phyloP scores from a whole-genome alignment of 1,140 invertebrate genomes.

The Dendrolimus kikuchii region DNA sequence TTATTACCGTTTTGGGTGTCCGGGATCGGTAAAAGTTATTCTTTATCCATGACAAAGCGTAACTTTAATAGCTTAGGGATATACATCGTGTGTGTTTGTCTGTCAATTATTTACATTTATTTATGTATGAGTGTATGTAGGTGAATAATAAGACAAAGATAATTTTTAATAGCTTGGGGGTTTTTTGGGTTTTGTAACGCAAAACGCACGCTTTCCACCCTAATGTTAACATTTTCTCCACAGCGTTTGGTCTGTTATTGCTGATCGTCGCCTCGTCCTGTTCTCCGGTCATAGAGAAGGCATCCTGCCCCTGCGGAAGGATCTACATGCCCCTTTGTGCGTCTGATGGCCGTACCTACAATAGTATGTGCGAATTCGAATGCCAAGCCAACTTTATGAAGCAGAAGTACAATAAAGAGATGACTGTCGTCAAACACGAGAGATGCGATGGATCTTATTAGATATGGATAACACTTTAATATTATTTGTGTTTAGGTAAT shows the following conservation, averaged over 20 bases:
- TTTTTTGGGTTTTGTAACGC: too few species aligned
- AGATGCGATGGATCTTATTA: constrained; percentile 1
- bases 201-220: too few species aligned
- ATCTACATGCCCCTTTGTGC: constrained; percentile 58
- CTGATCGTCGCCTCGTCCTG: constrained; percentile 3
- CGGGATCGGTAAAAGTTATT: too few species aligned
- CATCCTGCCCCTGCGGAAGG: constrained; percentile 45
- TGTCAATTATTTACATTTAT: too few species aligned
- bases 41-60: too few species aligned
- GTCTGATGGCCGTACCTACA: constrained; percentile 48
- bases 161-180: too few species aligned
- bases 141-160: too few species aligned
- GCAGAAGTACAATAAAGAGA: background rate
- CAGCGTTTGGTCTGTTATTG: background rate
- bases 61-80: too few species aligned
- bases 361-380: constrained; percentile 51
- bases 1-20: too few species aligned
- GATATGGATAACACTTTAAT: background rate
- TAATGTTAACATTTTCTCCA: too few species aligned
- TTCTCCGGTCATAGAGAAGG: background rate
- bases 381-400: constrained; percentile 20
- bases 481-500: background rate
- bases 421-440: background rate
- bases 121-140: too few species aligned
- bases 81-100: too few species aligned